Evolutionary conservation across 2,113 vertebrate species (phyloP).

Genomic region (Xyrauchen texanus): DNA sequence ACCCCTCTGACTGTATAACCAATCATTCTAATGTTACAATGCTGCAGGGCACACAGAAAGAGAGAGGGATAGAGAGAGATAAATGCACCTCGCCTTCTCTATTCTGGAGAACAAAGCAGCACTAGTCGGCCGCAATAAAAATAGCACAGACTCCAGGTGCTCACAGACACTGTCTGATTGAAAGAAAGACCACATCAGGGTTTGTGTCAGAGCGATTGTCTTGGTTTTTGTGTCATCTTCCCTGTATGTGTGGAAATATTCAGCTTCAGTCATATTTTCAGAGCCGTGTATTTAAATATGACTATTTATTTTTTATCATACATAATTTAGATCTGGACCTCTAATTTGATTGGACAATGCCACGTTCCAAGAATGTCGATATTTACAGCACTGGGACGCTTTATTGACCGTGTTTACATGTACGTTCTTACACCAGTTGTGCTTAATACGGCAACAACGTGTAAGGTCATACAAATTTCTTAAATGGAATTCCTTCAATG

Average conservation of each 20-base stretch:
- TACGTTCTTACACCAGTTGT: too few species aligned
- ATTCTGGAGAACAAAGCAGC: slow-evolving; percentile 17
- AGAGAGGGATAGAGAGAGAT: slow-evolving; percentile 10
- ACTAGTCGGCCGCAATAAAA: slow-evolving; percentile 14
- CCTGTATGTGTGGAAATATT: slow-evolving; percentile 14
- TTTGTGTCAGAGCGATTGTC: background rate
- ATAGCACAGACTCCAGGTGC: slow-evolving; percentile 34
- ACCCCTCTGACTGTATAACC: slow-evolving; percentile 36
- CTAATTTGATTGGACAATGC: too few species aligned
- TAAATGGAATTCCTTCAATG: too few species aligned
- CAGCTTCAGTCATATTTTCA: background rate
- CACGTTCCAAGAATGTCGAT: too few species aligned
- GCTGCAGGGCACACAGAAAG: slow-evolving; percentile 17
- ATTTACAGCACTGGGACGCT: too few species aligned
- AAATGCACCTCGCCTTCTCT: slow-evolving; percentile 3
- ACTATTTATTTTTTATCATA: too few species aligned
- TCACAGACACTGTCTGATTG: slow-evolving; percentile 5
- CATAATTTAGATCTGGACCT: too few species aligned
- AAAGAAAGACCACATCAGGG: slow-evolving; percentile 9
- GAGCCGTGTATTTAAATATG: too few species aligned
- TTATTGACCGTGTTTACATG: too few species aligned
- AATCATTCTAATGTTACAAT: slow-evolving; percentile 36
- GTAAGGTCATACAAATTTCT: too few species aligned
- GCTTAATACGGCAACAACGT: too few species aligned
- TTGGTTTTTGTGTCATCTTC: background rate